Base-by-base conservation (phyloP, 1,140 invertebrate genomes). In the Episyrphus balteatus region DNA sequence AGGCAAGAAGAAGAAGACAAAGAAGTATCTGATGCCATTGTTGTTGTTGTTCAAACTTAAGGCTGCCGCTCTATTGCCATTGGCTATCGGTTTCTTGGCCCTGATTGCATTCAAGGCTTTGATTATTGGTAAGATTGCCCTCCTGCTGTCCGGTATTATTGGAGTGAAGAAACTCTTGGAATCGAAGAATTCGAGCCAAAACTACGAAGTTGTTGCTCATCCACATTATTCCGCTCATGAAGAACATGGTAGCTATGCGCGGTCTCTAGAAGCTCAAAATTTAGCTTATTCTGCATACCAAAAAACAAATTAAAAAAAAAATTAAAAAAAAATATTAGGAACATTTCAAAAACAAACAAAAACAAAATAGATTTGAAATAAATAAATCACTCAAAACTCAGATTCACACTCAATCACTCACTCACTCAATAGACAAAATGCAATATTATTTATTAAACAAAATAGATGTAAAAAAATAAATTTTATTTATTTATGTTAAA, bases 51-150 rank as follows among this genome's bases (percentile, higher is more conserved):
- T 86, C 60, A 85, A 86, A 61, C 62, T 88, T 61, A 89, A 89
- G 72, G 82, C 84, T 48, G 82, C 82, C 46, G 78, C 81, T 15
- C 73, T 88, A 21, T 80, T 86, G 55, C 85, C 85, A 15, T 70
- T 88, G 47, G 78, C 80, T 50, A 73, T 89, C 12, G 86, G 84
- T 50, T 82, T 78, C 58, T 75, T 88, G 44, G 86, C 83, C 9
- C 73, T 88, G n/a, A 72, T 87, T 30, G 84, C 85, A 7, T 81
- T 87, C 72, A 89, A 89, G 72, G 86, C 86, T 14, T 73, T 89
- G 43, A 71, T 88, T 40, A 76, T 88, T 52, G 84, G 84, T 62
- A 89, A 89, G 70, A 75, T 88, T 48, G 82, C 86, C 9, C 74
- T 89, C 9, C 75, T 87, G 37, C 75, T 88, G 45, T 79, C 83